Base-by-base conservation (phyloP, 1,140 invertebrate genomes). In the Aricia agestis region DNA sequence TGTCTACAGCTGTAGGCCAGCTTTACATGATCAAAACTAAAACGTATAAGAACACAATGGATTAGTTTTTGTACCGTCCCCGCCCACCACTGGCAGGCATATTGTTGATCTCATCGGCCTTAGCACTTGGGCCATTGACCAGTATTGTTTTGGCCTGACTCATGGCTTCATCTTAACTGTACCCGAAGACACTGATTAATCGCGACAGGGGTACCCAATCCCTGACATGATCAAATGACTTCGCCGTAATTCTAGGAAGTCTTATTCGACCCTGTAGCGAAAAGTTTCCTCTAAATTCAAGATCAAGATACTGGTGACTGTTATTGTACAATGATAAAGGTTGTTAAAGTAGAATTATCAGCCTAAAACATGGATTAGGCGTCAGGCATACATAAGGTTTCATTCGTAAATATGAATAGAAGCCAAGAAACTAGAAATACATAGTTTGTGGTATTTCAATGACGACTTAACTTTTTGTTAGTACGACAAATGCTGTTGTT, bases 81-180 rank as follows among this genome's bases (percentile, higher is more conserved):
- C 59, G 59, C 59, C 59, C 19, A 63, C 59, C 17, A 18, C 59
- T 25, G 9, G 59, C 59, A 9, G 18, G 58, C 7, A 11, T 63
- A 10, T 10, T 63, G 68, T 69, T 69, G 68, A 69, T 69, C 57
- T 61, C 68, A 69, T 69, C 68, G 11, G 15, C 11, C 57, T 68
- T 41, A 59, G 57, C 58, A 58, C 68, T 58, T 32, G n/a, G 68
- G 68, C 52, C 68, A 61, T 69, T 69, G 68, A 69, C 52, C 68
- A 59, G 31, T 59, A 59, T 69, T 61, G 58, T 32, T 69, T 32
- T 15, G 31, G 59, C 59, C 10, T 63, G 59, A 63, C 17, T 63
- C 59, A 63, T 25, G 59, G 9, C 18, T 52, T 13, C 11, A 13
- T 52, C 45, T 52, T 52, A 52, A 52, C 13, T 52, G 11, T 52